Evolutionary conservation across 2,797 vertebrate genomes (phyloP), one percentile per base, ranked within the genome.

Genomic region (Malurus splendens): DNA sequence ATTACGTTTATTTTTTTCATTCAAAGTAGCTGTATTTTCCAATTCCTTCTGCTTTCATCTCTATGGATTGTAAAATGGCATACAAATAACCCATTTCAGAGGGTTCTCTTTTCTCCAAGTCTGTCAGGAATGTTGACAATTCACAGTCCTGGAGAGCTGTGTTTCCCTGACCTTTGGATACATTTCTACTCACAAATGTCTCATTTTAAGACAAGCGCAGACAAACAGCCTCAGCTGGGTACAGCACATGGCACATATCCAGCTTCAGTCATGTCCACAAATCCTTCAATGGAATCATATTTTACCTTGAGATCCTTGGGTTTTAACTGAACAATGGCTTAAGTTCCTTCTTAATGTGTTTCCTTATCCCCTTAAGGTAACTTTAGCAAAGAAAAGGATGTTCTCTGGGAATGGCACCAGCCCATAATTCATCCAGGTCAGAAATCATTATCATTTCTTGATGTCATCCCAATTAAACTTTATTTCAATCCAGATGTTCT

Each of bases 281-380:
- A 52, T 62, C 39, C 67, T 55, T 76, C 65, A 32, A 2, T n/a
- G 44, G n/a, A 60, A 59, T 57, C 27, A 19, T 57, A 52, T 76
- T 78, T 86, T 81, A 48, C 38, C 66, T 61, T 36, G 52, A 82
- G 42, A 42, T 86, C 18, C 39, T 45, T 57, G 47, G 0, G 1
- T 67, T 92, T 86, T 47, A 74, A 24, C 23, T 76, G 56, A 76
- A 61, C 62, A 90, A 76, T 48, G 19, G 17, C n/a, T 68, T 38
- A 64, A 41, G 28, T 55, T 82, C 60, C 67, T 42, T 65, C 36
- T 62, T 79, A 72, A 74, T 57, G 57, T 25, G 14, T 67, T 87
- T 87, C 20, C 30, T 77, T 93, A 60, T 59, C 73, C 80, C 36
- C 36, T 65, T 57, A 57, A 57, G 51, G 57, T 67, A 92, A 57